Evolutionary conservation across 1,140 invertebrate genomes (phyloP).

Genomic region (Atta texana): DNA sequence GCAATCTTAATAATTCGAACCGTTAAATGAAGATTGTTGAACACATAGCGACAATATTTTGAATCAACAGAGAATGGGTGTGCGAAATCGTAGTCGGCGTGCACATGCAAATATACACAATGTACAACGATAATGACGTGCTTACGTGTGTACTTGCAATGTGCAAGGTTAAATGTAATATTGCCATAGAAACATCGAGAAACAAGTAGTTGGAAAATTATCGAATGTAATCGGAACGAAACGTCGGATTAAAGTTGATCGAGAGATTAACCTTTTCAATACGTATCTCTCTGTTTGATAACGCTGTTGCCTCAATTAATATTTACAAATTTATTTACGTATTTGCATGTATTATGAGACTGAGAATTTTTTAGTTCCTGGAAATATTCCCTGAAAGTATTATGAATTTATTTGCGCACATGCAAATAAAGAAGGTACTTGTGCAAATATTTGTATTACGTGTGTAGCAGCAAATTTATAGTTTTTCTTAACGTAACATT

Average conservation of each 20-base stretch:
- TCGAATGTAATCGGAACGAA: conserved; percentile 33
- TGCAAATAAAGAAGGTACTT: conserved; percentile 41
- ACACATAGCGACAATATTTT: conserved; percentile 62
- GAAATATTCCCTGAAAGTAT: conserved; percentile 35
- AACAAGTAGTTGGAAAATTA: conserved; percentile 42
- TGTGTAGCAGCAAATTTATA: conserved; percentile 32
- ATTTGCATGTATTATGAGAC: conserved; percentile 51
- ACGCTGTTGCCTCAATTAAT: conserved; percentile 36
- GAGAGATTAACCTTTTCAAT: conserved; percentile 36
- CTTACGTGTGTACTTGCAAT: conserved; percentile 17
- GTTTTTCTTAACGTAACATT: conserved; percentile 21
- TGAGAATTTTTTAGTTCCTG: conserved; percentile 32
- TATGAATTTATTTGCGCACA: conserved; percentile 44
- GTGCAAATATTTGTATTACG: conserved; percentile 32
- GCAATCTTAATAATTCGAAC: conserved; percentile 63
- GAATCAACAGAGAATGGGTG: conserved; percentile 50
- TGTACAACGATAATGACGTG: conserved; percentile 41
- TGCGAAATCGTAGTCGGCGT: conserved; percentile 47
- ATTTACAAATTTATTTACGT: conserved; percentile 57
- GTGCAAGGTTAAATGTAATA: conserved; percentile 52
- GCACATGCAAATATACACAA: conserved; percentile 54
- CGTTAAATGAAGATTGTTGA: conserved; percentile 60
- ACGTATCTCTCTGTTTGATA: background rate
- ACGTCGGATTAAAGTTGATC: conserved; percentile 38
- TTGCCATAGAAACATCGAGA: conserved; percentile 49